These are phyloP conservation scores for Acrocyrtus sp. DNA, from an alignment of 2,888 invertebrate species.

Conservation along the genomic window DNA sequence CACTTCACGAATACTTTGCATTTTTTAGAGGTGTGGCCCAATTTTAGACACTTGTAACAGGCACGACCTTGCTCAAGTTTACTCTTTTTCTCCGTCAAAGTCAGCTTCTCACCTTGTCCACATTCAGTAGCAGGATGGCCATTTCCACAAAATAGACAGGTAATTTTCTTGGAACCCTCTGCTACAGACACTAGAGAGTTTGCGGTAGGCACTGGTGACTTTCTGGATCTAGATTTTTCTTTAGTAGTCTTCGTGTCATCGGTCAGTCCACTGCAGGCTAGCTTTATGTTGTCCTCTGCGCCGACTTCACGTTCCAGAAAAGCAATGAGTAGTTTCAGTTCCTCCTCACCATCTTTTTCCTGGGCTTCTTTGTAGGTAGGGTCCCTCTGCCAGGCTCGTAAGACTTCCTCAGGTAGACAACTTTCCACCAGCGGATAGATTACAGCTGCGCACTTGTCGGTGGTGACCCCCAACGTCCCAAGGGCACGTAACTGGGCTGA, in stretches of 20 bases:
- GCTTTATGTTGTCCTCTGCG: neutral
- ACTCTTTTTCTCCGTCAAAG: constrained; percentile 10
- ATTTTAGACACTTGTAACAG: constrained; percentile 62
- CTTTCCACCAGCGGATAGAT: constrained; percentile 22
- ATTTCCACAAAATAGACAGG: constrained; percentile 19
- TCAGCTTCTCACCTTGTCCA: constrained; percentile 16
- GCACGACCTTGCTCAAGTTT: constrained; percentile 49
- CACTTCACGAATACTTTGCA: constrained; percentile 61
- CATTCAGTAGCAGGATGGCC: constrained; percentile 3
- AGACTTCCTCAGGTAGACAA: constrained; percentile 8
- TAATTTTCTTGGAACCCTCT: neutral
- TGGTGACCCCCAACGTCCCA: constrained; percentile 4
- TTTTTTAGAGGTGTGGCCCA: constrained; percentile 55
- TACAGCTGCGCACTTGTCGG: constrained; percentile 8
- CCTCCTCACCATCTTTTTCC: neutral
- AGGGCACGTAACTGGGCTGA: neutral
- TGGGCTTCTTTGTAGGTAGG: neutral
- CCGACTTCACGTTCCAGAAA: constrained; percentile 27
- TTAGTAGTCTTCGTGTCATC: neutral
- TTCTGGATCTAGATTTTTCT: neutral
- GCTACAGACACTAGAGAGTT: neutral
- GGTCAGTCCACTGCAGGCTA: constrained; percentile 11
- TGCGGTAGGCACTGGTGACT: neutral
- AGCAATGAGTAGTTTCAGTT: constrained; percentile 2
- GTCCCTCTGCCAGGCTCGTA: constrained; percentile 11